phyloP scores from a whole-genome alignment of 1,140 invertebrate species.

The Neodiprion virginianus region DNA sequence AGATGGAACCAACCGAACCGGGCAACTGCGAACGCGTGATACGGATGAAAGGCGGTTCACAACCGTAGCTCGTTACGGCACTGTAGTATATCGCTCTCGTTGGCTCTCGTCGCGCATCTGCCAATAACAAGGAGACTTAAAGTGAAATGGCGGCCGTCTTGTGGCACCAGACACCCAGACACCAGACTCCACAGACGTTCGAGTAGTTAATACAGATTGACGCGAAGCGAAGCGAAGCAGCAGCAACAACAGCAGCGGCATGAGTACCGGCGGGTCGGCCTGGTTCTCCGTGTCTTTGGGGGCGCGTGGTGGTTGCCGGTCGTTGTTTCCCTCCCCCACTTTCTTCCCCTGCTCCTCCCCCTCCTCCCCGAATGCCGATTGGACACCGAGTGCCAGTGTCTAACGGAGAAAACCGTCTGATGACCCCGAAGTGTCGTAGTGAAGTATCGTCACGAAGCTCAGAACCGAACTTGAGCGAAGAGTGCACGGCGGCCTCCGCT shows the following conservation, averaged over 20 bases:
- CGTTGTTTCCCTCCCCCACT: background rate
- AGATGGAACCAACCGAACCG: too few relatives aligned
- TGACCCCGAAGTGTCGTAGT: too few relatives aligned
- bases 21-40: too few relatives aligned
- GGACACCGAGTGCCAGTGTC: background rate
- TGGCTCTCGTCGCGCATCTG: too few relatives aligned
- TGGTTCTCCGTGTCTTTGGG: background rate
- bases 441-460: too few relatives aligned
- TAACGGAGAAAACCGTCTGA: too few relatives aligned
- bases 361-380: background rate
- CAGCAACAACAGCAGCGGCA: background rate
- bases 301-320: conserved; percentile 1
- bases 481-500: background rate
- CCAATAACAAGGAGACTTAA: too few relatives aligned
- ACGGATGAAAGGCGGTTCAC: too few relatives aligned
- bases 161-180: background rate
- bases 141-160: too few relatives aligned
- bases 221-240: background rate
- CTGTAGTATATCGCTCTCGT: too few relatives aligned
- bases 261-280: background rate
- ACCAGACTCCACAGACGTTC: background rate
- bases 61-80: too few relatives aligned
- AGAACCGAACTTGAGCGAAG: background rate
- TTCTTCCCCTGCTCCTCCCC: too few relatives aligned
- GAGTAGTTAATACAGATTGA: background rate